Evolutionary conservation across 2,888 invertebrate species (phyloP).

Genomic region (Lasioglossum leucozonium): DNA sequence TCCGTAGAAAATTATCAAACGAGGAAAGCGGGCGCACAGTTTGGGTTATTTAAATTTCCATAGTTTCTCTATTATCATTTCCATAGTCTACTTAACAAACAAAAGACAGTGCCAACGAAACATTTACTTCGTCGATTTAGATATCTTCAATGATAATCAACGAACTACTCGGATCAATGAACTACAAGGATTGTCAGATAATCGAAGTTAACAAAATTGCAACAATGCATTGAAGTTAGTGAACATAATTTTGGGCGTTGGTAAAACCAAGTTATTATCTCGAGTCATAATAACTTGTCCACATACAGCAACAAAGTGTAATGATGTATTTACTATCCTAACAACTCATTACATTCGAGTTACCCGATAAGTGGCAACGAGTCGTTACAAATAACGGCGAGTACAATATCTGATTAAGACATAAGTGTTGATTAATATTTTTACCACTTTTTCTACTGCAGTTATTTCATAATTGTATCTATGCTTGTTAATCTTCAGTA

Average conservation of each 20-base stretch:
- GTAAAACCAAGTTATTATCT: no score
- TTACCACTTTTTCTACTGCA: background rate
- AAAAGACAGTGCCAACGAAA: background rate
- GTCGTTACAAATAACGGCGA: background rate
- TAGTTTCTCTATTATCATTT: background rate
- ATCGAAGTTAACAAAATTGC: no score
- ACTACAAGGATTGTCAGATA: no score
- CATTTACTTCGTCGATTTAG: background rate
- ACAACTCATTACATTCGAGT: background rate
- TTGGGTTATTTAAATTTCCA: background rate
- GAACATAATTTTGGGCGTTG: no score
- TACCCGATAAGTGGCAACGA: background rate
- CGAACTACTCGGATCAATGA: no score
- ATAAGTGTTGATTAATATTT: background rate
- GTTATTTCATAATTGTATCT: background rate
- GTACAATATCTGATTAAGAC: background rate
- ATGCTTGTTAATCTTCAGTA: background rate
- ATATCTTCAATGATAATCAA: no score
- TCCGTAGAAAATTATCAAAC: background rate
- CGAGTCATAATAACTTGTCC: background rate
- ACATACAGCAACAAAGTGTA: background rate
- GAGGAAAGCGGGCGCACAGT: background rate
- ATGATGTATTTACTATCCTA: no score
- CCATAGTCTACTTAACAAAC: background rate
- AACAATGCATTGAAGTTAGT: no score